Base-by-base conservation (phyloP, 1,140 invertebrate genomes). In the Drosophila chauvacae region DNA sequence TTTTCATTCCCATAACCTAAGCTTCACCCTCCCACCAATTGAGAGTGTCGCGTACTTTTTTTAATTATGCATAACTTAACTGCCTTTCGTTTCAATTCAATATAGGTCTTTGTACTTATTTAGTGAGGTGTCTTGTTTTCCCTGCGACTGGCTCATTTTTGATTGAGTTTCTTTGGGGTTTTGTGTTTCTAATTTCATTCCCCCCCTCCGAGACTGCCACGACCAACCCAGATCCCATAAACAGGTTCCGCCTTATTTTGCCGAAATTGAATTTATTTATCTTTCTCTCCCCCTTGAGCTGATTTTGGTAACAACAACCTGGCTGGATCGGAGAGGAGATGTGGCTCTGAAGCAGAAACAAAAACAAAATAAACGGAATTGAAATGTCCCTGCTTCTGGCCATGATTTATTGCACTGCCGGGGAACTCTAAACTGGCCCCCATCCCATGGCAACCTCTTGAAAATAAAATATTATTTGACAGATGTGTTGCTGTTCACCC, bases 391-490 rank as follows among this genome's bases (percentile, higher is more conserved):
- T 42, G 44, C 66, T 71, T 14, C 51, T 58, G 65, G 51, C 42
- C 65, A 72, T 72, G 69, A 72, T 72, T 72, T 72, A 72, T 72
- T 50, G 53, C 53, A 59, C 28, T 30, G 61, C 23, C 64, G 44
- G 26, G 35, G 28, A 65, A 47, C 42, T 66, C 33, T 64, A 47
- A 68, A 68, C 44, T 66, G 44, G 37, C 4, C 61, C 23, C 28
- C 13, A 37, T 7, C 18, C 18, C 28, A 4, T 5, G 2, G 20
- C 51, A 23, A n/a, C n/a, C 26, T 7, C 64, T 42, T 16, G 23
- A 33, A 35, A 59, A 65, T 77, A 68, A 77, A 77, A 77, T 77
- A 77, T 77, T 68, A 77, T 75, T 75, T 75, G 66, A 72, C 58
- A 73, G 70, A 74, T 73, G 45, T 73, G 28, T 33, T 28, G 11